Conservation (phyloP, 1,140 invertebrate genomes). For the Bombus ignitus region DNA sequence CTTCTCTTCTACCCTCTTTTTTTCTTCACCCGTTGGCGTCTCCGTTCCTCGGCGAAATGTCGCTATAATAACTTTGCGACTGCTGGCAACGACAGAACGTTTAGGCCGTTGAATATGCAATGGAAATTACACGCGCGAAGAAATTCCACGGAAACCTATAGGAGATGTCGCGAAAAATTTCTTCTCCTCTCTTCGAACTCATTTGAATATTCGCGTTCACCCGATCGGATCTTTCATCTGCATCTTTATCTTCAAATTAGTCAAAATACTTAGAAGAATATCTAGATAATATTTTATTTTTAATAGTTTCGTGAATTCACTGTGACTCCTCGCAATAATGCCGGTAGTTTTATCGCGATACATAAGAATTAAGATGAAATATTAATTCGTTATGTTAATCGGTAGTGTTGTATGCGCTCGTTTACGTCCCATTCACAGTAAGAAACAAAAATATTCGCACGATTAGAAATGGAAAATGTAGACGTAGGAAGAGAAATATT, state of each 20-base stretch:
- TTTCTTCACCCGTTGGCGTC: background rate
- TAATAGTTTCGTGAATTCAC: no score
- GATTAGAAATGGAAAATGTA: no score
- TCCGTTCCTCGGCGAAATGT: slow-evolving; percentile 52
- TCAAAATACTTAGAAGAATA: background rate
- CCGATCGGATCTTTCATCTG: background rate
- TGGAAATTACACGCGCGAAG: slow-evolving; percentile 61
- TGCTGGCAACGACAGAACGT: slow-evolving; percentile 69
- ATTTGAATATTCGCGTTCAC: background rate
- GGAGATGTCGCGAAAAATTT: slow-evolving; percentile 2
- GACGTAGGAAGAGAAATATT: no score
- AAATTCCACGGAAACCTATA: slow-evolving; percentile 31
- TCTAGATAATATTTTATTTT: background rate
- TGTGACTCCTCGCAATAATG: no score
- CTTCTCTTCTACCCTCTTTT: slow-evolving; percentile 6
- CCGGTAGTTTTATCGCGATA: no score
- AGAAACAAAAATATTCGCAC: no score
- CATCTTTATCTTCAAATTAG: background rate
- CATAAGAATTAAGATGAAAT: no score
- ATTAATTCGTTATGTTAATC: no score
- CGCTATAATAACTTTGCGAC: slow-evolving; percentile 71
- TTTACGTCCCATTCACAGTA: no score
- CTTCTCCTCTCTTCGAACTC: background rate
- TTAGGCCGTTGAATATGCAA: slow-evolving; percentile 72
- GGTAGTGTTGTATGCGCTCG: no score